Evolutionary conservation across 2,888 invertebrate genomes (phyloP).

Genomic region (Iselma pallidipennis): DNA sequence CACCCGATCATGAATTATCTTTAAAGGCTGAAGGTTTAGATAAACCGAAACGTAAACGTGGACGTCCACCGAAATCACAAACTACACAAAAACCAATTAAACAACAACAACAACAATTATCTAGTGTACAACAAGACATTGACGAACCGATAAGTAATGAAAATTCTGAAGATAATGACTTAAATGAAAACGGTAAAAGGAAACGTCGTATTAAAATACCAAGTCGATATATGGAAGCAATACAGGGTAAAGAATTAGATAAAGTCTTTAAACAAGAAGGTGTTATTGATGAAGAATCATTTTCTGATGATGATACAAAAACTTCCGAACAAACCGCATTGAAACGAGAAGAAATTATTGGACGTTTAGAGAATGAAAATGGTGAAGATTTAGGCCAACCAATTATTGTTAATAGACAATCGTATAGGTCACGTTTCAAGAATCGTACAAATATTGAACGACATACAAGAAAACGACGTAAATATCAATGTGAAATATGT

Average conservation of each 20-base stretch:
- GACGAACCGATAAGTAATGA: slow-evolving; percentile 24
- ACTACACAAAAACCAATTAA: slow-evolving; percentile 34
- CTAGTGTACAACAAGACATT: slow-evolving; percentile 1
- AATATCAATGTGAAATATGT: slow-evolving; percentile 60
- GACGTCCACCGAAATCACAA: slow-evolving; percentile 67
- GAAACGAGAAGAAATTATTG: slow-evolving; percentile 62
- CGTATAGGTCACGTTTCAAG: slow-evolving; percentile 17
- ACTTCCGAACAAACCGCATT: slow-evolving; percentile 39
- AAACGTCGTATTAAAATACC: slow-evolving; percentile 70
- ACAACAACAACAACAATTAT: slow-evolving; percentile 9
- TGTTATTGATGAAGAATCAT: slow-evolving; percentile 61
- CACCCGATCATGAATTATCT: slow-evolving; percentile 66
- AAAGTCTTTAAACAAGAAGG: slow-evolving; percentile 74
- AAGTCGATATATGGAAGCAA: slow-evolving; percentile 60
- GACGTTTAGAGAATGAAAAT: slow-evolving; percentile 66
- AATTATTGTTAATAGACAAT: slow-evolving; percentile 61
- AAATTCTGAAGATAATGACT: slow-evolving; percentile 38
- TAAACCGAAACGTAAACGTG: slow-evolving; percentile 69
- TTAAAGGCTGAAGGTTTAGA: slow-evolving; percentile 67
- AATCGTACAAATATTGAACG: slow-evolving; percentile 1
- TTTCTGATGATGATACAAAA: slow-evolving; percentile 33
- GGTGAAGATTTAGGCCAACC: slow-evolving; percentile 65
- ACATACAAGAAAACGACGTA: slow-evolving; percentile 43
- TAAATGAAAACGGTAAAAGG: slow-evolving; percentile 60
- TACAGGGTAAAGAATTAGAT: slow-evolving; percentile 73